Conservation (phyloP, 2,888 invertebrate genomes). For the Cyrtodaria siliqua region DNA sequence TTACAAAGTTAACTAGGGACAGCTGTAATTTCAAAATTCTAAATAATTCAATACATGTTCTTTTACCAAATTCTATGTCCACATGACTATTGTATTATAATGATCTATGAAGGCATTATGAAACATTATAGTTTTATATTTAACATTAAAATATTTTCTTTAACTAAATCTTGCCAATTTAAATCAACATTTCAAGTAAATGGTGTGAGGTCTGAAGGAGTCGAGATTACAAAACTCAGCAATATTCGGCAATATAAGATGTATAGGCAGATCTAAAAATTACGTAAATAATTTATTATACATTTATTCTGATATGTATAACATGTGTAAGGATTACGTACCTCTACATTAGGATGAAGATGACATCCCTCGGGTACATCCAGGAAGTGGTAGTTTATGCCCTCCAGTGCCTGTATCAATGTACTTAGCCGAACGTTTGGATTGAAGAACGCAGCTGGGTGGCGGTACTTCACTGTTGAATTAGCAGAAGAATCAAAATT, state of each 20-base stretch:
- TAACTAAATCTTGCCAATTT: no score
- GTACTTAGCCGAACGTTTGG: conserved; percentile 79
- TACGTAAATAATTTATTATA: no score
- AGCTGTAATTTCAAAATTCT: conserved; percentile 31
- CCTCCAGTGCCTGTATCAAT: conserved; percentile 83
- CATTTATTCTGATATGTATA: neutral
- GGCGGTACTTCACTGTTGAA: conserved; percentile 84
- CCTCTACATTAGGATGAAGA: conserved; percentile 84
- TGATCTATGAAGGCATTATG: no score
- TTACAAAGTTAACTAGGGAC: conserved; percentile 50
- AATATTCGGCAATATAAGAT: no score
- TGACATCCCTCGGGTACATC: conserved; percentile 85
- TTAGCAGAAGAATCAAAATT: conserved; percentile 20
- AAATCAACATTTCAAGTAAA: no score
- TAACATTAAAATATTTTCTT: no score
- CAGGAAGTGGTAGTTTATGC: conserved; percentile 78
- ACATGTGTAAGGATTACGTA: conserved; percentile 50
- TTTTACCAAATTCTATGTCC: no score
- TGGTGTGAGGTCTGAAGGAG: neutral
- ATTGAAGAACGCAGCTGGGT: conserved; percentile 83
- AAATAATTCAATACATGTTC: neutral
- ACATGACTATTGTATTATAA: no score
- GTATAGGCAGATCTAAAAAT: no score
- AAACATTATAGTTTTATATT: no score
- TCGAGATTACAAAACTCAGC: neutral